A percentile compares a stretch with the other conserved stretches of the same genome.
Conservation (phyloP, 2,797 vertebrate species). For the Adelosebastes latens region DNA sequence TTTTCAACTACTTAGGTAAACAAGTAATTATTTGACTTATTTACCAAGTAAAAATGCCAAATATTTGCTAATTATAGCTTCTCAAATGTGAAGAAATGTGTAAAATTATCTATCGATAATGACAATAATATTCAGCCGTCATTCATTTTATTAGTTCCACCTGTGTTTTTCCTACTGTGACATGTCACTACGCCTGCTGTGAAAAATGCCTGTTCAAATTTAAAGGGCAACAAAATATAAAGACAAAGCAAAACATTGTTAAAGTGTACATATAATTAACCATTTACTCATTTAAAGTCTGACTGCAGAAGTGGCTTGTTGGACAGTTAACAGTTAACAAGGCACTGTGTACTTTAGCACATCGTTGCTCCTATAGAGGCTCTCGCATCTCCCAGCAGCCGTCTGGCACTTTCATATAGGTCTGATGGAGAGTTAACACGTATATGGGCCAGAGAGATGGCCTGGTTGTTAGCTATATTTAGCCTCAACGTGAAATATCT, state of each 20-base stretch:
- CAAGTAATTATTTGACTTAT: not conserved
- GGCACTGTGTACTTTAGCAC: not conserved
- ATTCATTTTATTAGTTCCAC: not conserved
- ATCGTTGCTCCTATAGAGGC: not conserved
- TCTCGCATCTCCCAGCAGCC: conserved; percentile 34
- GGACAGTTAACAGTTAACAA: not conserved
- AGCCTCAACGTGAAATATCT: conserved; percentile 11
- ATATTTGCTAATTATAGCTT: not conserved
- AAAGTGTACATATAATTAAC: too few species aligned
- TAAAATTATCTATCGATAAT: not conserved
- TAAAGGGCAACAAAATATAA: not conserved
- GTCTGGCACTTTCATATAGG: conserved; percentile 50
- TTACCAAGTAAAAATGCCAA: not conserved
- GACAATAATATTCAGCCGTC: not conserved
- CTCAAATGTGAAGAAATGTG: not conserved
- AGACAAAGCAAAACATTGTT: not conserved
- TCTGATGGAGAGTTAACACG: conserved; percentile 27
- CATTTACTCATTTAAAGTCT: not conserved
- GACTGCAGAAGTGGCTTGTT: not conserved
- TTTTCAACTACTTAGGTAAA: not conserved
- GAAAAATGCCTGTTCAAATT: not conserved
- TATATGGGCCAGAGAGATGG: conserved; percentile 64
- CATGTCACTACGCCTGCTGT: not conserved
- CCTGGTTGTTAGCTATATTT: conserved; percentile 67
- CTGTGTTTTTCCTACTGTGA: not conserved